Evolutionary conservation across 2,113 vertebrate genomes (phyloP), one percentile per base, ranked within the genome.

Genomic region (Echinops telfairi): DNA sequence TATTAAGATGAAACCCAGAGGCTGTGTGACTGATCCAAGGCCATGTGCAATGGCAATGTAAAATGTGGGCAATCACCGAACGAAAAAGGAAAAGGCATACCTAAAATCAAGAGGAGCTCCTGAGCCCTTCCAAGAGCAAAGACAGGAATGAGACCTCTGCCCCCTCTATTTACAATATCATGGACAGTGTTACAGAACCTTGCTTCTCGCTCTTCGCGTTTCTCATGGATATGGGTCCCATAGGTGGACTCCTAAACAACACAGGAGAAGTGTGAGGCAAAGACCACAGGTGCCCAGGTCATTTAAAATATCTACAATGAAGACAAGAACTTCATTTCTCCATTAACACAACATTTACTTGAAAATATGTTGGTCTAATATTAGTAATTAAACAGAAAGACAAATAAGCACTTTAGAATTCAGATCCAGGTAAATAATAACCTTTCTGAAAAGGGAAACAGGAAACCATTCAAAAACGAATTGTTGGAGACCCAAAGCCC

Each of bases 111-210:
- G 90, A 99, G 98, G 40, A 99, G 98, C 15, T 99, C 99, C 95
- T 99, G 99, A n/a, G 99, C 99, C 90, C 99, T 97, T 9, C 99
- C 99, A 78, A 99, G 97, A 3, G 99, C 99, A 38, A 99, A 99
- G 75, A 99, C 99, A 0, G 99, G 99, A 92, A 99, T 99, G 75
- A 99, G 98, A 6, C 99, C 99, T 92, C 99, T 98, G 16, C 99
- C 99, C 73, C 99, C 99, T 88, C 99, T 98, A 86, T 99, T 99
- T 0, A 99, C 99, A 0, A 99, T 99, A 94, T 99, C 99, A 0
- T 99, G 99, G 0, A 99, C 99, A 0, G 99, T 99, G 97, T 99
- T 99, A 78, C 99, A 99, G 98, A 99, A 99, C 0, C 99, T 97
- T 0, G 99, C 99, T 93, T 99, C 99, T 25, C 99, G 97, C 94